These are phyloP conservation scores for Fukomys damarensis DNA, from an alignment of 2,113 vertebrate genomes.

Conservation along the genomic window DNA sequence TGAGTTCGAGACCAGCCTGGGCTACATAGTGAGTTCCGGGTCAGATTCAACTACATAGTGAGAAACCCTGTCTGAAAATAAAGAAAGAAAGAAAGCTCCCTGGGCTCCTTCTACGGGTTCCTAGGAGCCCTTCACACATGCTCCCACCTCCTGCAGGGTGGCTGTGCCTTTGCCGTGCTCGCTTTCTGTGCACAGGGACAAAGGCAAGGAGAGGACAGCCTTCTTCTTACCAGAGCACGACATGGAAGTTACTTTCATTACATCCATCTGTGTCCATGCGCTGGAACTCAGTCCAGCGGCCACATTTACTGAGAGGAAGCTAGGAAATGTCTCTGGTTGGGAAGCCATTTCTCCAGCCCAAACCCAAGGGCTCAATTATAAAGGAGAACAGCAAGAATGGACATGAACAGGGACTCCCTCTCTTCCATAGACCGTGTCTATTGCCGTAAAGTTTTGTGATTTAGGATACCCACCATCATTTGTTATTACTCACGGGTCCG, in stretches of 20 bases:
- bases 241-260: neutral
- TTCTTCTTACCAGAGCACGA: neutral
- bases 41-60: too few species aligned
- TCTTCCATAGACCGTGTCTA: neutral
- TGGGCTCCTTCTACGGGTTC: neutral
- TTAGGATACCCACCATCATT: neutral
- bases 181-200: neutral
- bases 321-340: neutral
- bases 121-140: neutral
- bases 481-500: neutral
- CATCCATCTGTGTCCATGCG: neutral
- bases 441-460: neutral
- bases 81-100: neutral
- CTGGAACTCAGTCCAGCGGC: neutral
- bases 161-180: neutral
- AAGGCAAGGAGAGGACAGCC: too few species aligned
- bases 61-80: too few species aligned
- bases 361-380: neutral
- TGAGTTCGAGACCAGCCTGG: too few species aligned
- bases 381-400: neutral
- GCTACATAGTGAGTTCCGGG: too few species aligned
- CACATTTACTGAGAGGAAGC: neutral
- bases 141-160: neutral
- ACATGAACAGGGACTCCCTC: neutral
- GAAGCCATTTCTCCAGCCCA: neutral